Percentiles rank a stretch among this genome's conserved stretches.
These are phyloP conservation scores for Epistrophe eligans DNA, from an alignment of 2,888 invertebrate genomes.

Conservation along the genomic window DNA sequence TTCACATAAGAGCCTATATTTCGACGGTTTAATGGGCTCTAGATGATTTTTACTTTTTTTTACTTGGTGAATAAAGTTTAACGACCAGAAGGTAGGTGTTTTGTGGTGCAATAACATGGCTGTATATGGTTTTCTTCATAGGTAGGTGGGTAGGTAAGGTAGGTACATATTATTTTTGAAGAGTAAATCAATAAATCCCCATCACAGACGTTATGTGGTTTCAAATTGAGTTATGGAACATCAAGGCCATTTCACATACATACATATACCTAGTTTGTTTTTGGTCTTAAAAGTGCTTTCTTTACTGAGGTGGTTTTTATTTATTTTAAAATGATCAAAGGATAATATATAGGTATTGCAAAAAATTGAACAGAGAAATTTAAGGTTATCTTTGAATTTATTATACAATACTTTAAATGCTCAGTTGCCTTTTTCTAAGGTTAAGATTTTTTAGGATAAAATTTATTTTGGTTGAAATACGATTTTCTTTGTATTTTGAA, in stretches of 20 bases:
- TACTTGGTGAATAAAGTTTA: slow-evolving; percentile 45
- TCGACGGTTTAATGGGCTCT: slow-evolving; percentile 10
- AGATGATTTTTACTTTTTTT: slow-evolving; percentile 37
- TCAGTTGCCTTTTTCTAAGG: background rate
- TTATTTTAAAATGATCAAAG: slow-evolving; percentile 1
- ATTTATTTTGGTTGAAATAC: too few relatives aligned
- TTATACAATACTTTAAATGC: background rate
- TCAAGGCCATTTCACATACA: background rate
- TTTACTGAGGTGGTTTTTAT: background rate
- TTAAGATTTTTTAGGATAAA: too few relatives aligned
- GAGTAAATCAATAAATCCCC: slow-evolving; percentile 41
- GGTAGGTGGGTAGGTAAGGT: too few relatives aligned
- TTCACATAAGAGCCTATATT: slow-evolving; percentile 32
- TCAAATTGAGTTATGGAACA: slow-evolving; percentile 5
- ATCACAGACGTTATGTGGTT: background rate
- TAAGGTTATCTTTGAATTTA: background rate
- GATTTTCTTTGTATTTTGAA: too few relatives aligned
- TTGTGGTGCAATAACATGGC: slow-evolving; percentile 8
- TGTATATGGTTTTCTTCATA: background rate
- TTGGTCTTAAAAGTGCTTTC: background rate
- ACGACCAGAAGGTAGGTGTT: slow-evolving; percentile 34
- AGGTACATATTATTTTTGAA: slow-evolving; percentile 1
- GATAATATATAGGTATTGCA: background rate
- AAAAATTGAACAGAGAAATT: background rate
- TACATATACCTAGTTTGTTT: background rate